Evolutionary conservation across 2,888 invertebrate species (phyloP).

Genomic region (Dryococelus australis): DNA sequence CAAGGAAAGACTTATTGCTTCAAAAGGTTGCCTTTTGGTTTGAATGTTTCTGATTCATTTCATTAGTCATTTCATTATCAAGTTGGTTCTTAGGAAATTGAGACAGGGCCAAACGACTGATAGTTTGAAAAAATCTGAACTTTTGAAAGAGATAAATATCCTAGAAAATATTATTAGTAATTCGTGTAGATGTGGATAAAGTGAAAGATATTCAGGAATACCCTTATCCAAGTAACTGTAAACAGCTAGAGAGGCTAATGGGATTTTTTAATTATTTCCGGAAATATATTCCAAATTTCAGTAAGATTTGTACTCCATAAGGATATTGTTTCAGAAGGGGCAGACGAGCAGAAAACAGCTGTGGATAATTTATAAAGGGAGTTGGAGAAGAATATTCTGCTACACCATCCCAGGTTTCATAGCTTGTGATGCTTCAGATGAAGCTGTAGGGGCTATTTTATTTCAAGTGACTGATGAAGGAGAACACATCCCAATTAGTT

Average conservation of each 20-base stretch:
- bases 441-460: background rate
- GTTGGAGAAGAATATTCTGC: background rate
- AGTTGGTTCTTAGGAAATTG: background rate
- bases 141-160: background rate
- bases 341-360: background rate
- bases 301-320: too few species aligned
- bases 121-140: background rate
- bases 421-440: background rate
- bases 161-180: background rate
- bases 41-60: background rate
- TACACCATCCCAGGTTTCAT: background rate
- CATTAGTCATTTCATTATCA: background rate
- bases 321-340: background rate
- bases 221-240: background rate
- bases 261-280: background rate
- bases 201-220: background rate
- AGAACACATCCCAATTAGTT: background rate
- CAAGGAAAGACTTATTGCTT: too few species aligned
- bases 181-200: background rate
- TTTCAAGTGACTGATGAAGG: background rate
- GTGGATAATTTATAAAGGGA: background rate
- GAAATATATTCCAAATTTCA: background rate
- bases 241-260: background rate
- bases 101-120: background rate
- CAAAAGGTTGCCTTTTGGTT: background rate